phyloP scores from a whole-genome alignment of 2,888 invertebrate species.

The Dryocosmus kuriphilus region DNA sequence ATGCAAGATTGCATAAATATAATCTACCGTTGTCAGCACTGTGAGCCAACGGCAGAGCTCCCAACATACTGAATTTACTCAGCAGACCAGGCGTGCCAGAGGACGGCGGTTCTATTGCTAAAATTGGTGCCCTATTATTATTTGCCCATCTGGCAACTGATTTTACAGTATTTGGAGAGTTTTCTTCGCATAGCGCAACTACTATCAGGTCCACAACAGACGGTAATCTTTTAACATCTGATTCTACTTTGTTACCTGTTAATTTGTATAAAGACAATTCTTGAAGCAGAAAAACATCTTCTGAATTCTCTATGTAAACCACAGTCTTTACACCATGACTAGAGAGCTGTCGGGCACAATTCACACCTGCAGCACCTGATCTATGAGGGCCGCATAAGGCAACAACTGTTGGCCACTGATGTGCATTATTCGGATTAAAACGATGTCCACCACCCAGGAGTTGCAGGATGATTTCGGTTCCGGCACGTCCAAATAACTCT shows the following conservation, averaged over 20 bases:
- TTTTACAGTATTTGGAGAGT: slow-evolving; percentile 77
- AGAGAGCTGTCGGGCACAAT: slow-evolving; percentile 88
- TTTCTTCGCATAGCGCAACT: slow-evolving; percentile 79
- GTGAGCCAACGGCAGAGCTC: slow-evolving; percentile 85
- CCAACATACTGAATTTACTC: slow-evolving; percentile 85
- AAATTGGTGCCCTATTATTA: slow-evolving; percentile 84
- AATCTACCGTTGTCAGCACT: slow-evolving; percentile 84
- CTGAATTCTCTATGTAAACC: slow-evolving; percentile 80
- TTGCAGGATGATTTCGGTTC: slow-evolving; percentile 90
- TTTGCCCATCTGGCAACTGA: slow-evolving; percentile 84
- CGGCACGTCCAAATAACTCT: slow-evolving; percentile 90
- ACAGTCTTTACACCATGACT: slow-evolving; percentile 89
- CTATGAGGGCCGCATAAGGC: slow-evolving; percentile 86
- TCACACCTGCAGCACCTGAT: slow-evolving; percentile 85
- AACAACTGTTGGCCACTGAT: slow-evolving; percentile 91
- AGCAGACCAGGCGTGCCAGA: slow-evolving; percentile 82
- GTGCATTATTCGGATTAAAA: slow-evolving; percentile 90
- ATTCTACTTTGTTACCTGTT: slow-evolving; percentile 81
- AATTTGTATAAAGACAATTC: slow-evolving; percentile 85
- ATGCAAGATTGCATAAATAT: slow-evolving; percentile 91
- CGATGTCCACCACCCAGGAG: slow-evolving; percentile 91
- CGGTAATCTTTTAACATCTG: slow-evolving; percentile 79
- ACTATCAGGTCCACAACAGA: slow-evolving; percentile 80
- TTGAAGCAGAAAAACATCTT: slow-evolving; percentile 79
- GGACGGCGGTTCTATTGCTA: slow-evolving; percentile 88